Evolutionary conservation across 2,797 vertebrate species (phyloP).

Genomic region (Gila robusta): DNA sequence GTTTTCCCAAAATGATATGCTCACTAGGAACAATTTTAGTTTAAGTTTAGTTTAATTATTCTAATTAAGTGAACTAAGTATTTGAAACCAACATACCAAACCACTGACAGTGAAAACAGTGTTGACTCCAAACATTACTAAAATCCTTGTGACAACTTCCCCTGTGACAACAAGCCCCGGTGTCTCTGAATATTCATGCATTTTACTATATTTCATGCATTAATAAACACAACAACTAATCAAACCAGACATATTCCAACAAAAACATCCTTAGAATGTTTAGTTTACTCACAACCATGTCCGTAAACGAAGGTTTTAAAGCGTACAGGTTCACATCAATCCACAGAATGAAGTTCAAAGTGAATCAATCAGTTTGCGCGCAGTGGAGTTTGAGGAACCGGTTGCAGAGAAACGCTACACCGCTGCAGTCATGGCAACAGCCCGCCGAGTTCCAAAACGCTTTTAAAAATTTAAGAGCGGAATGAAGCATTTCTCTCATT

Average conservation of each 20-base stretch:
- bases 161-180: neutral
- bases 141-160: neutral
- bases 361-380: slow-evolving; percentile 57
- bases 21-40: neutral
- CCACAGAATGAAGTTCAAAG: slow-evolving; percentile 12
- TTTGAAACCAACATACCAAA: neutral
- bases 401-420: slow-evolving; percentile 65
- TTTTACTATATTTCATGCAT: neutral
- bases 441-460: slow-evolving; percentile 80
- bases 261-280: neutral
- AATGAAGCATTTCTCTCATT: slow-evolving; percentile 73
- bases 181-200: no score
- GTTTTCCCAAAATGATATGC: neutral
- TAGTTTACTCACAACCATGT: slow-evolving; percentile 50
- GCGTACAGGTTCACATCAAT: neutral
- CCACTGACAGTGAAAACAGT: neutral
- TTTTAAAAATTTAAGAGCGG: slow-evolving; percentile 85
- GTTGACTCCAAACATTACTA: no score
- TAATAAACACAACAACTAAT: neutral
- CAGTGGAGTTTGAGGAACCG: slow-evolving; percentile 26
- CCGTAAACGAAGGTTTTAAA: slow-evolving; percentile 13
- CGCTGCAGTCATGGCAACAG: slow-evolving; percentile 76
- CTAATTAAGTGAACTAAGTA: neutral
- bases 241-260: neutral
- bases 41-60: neutral